Evolutionary conservation across 2,797 vertebrate species (phyloP).

Genomic region (Leptatherina wallacei): DNA sequence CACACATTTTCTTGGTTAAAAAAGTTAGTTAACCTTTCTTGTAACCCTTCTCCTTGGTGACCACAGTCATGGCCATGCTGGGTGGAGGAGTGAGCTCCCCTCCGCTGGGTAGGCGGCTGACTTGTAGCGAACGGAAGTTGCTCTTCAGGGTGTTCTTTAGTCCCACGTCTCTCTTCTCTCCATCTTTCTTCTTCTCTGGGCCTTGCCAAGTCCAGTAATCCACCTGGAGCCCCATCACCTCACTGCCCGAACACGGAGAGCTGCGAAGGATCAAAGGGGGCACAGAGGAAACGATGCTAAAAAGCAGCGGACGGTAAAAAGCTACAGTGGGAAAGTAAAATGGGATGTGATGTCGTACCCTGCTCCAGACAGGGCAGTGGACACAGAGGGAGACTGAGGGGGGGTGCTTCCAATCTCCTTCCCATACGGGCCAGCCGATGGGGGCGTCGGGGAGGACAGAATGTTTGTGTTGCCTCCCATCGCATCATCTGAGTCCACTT

Average conservation of each 20-base stretch:
- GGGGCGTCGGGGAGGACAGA: conserved; percentile 80
- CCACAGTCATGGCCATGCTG: conserved; percentile 87
- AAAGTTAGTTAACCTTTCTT: conserved; percentile 80
- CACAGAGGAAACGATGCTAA: background rate
- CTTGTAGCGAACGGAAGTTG: conserved; percentile 87
- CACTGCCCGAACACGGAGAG: conserved; percentile 81
- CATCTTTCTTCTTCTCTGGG: conserved; percentile 82
- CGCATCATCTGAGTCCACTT: conserved; percentile 92
- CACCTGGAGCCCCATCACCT: conserved; percentile 87
- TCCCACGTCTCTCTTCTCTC: conserved; percentile 83
- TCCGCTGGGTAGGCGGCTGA: conserved; percentile 82
- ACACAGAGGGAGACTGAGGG: conserved; percentile 86
- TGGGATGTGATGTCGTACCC: conserved; percentile 71
- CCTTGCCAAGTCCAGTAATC: conserved; percentile 87
- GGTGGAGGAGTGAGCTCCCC: conserved; percentile 82
- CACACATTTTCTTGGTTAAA: background rate
- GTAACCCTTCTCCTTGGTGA: conserved; percentile 86
- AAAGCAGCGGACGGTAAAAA: background rate
- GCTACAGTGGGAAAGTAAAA: background rate
- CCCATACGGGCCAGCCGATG: conserved; percentile 74
- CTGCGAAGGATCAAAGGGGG: conserved; percentile 42
- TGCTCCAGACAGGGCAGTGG: conserved; percentile 82
- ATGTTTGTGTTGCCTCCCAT: conserved; percentile 83
- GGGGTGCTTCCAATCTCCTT: conserved; percentile 85
- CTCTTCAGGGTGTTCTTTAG: conserved; percentile 87